These are phyloP conservation scores for Thomomys bottae DNA, from an alignment of 2,113 vertebrate species.

Conservation along the genomic window DNA sequence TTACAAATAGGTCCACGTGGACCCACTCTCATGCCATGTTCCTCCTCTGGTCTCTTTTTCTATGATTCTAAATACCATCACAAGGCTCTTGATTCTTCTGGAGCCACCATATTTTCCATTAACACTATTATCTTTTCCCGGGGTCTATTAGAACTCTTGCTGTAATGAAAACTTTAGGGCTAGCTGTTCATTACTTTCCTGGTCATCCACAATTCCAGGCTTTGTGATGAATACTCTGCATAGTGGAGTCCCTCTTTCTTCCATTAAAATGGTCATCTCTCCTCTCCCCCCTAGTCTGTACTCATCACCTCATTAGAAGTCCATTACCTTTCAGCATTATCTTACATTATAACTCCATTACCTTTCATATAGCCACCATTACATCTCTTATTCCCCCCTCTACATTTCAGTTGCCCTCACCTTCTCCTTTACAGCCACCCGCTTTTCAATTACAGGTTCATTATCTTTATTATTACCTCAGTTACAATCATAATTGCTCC, in stretches of 20 bases:
- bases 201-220: slow-evolving; percentile 69
- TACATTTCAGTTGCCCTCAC: slow-evolving; percentile 81
- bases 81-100: not conserved
- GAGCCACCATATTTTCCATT: slow-evolving; percentile 55
- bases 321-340: slow-evolving; percentile 80
- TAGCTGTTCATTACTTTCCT: slow-evolving; percentile 58
- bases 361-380: slow-evolving; percentile 82
- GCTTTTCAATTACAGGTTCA: slow-evolving; percentile 85
- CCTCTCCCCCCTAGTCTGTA: slow-evolving; percentile 47
- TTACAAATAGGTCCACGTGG: rapidly evolving
- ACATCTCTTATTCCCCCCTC: slow-evolving; percentile 80
- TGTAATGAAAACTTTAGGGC: slow-evolving; percentile 57
- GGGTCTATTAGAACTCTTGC: slow-evolving; percentile 51
- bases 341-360: slow-evolving; percentile 80
- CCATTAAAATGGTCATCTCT: slow-evolving; percentile 78
- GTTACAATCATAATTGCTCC: slow-evolving; percentile 84
- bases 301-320: slow-evolving; percentile 83
- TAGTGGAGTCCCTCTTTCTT: slow-evolving; percentile 31
- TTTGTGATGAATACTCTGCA: slow-evolving; percentile 55
- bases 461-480: slow-evolving; percentile 85
- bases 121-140: slow-evolving; percentile 27
- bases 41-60: not conserved
- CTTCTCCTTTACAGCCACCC: slow-evolving; percentile 82
- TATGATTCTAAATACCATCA: not conserved
- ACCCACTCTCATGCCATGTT: not conserved